phyloP scores from a whole-genome alignment of 2,113 vertebrate species.

The Puffinus mauretanicus region DNA sequence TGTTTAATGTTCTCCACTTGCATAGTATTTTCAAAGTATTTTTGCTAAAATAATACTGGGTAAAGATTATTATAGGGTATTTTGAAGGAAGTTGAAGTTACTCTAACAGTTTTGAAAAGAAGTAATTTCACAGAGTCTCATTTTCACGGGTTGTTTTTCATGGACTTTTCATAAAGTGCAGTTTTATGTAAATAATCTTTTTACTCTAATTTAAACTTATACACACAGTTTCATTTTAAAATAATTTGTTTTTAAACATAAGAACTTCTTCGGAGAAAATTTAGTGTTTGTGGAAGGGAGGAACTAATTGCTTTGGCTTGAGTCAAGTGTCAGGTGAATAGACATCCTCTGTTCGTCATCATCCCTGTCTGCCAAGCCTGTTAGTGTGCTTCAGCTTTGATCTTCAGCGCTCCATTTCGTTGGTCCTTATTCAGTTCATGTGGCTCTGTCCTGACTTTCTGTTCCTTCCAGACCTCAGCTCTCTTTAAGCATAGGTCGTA shows the following conservation, averaged over 20 bases:
- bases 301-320: neutral
- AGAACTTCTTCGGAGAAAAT: neutral
- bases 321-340: neutral
- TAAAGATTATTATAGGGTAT: neutral
- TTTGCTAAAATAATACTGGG: neutral
- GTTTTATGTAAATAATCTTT: conserved; percentile 10
- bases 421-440: neutral
- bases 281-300: neutral
- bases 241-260: conserved; percentile 4
- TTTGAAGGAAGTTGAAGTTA: neutral
- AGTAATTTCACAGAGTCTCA: neutral
- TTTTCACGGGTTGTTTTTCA: neutral
- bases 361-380: neutral
- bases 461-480: neutral
- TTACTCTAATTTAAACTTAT: neutral
- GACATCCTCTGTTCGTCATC: neutral
- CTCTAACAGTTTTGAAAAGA: neutral
- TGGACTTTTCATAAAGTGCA: neutral
- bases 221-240: neutral
- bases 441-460: neutral
- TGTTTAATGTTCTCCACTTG: neutral
- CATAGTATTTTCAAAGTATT: neutral
- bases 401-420: neutral
- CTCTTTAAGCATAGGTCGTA: neutral
- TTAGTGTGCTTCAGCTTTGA: neutral